Conservation (phyloP, 2,888 invertebrate genomes). For the Lochmaea capreae region DNA sequence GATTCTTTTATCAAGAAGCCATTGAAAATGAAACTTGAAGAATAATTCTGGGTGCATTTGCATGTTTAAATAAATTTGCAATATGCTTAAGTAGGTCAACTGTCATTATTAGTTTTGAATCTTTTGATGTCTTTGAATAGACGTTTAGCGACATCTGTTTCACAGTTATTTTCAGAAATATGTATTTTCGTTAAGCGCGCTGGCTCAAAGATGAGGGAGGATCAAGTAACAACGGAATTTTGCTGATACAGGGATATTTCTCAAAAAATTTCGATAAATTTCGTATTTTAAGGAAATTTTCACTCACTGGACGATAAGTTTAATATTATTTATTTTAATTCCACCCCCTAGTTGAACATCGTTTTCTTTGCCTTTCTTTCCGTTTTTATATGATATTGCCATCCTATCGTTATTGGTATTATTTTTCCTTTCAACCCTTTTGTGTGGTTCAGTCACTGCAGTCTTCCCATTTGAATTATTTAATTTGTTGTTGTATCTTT, state of each 20-base stretch:
- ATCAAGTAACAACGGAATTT: neutral
- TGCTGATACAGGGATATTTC: neutral
- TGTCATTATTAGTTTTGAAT: slow-evolving; percentile 40
- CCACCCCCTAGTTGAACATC: too few species aligned
- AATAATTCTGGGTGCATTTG: slow-evolving; percentile 41
- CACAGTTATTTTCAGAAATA: slow-evolving; percentile 39
- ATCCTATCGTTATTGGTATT: too few species aligned
- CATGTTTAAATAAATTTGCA: slow-evolving; percentile 46
- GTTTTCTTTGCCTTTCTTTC: too few species aligned
- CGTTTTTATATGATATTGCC: too few species aligned
- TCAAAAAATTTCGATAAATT: neutral
- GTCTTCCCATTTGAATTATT: too few species aligned
- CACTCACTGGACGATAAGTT: too few species aligned
- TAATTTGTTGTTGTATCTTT: too few species aligned
- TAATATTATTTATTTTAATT: too few species aligned
- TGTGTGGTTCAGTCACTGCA: too few species aligned
- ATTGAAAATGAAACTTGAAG: slow-evolving; percentile 11
- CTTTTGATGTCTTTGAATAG: slow-evolving; percentile 38
- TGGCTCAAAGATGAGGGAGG: neutral
- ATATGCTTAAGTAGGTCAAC: slow-evolving; percentile 53
- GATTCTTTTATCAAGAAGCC: slow-evolving; percentile 39
- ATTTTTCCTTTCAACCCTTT: too few species aligned
- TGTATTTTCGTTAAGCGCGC: slow-evolving; percentile 29
- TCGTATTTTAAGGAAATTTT: neutral
- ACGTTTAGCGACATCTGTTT: slow-evolving; percentile 39